phyloP scores from a whole-genome alignment of 2,113 vertebrate species.

The Emydocephalus ijimae region DNA sequence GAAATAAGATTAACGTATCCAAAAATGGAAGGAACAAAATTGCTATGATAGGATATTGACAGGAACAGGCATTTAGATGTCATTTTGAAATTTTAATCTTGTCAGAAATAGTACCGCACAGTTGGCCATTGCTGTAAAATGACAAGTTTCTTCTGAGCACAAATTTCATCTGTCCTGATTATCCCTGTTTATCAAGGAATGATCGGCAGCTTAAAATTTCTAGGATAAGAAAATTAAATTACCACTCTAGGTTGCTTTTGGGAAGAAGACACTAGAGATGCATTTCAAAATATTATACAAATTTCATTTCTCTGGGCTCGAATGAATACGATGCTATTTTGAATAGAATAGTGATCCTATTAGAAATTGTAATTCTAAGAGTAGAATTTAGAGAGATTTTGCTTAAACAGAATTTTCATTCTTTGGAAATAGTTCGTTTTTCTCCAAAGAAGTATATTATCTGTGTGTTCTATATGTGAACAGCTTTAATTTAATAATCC shows the following conservation, averaged over 20 bases:
- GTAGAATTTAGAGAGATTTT: neutral
- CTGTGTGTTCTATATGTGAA: neutral
- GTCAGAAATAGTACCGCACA: neutral
- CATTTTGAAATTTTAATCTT: neutral
- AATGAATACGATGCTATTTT: neutral
- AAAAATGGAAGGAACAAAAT: neutral
- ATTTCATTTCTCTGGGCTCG: neutral
- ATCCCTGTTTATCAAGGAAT: neutral
- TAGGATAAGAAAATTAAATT: neutral
- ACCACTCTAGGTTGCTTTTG: neutral
- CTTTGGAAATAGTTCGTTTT: neutral
- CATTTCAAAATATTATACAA: neutral
- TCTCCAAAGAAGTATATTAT: neutral
- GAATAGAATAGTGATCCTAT: no score
- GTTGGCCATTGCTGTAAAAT: neutral
- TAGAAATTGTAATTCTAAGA: neutral
- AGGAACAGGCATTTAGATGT: neutral
- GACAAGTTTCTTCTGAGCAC: neutral
- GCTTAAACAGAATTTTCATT: neutral
- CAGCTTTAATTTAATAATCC: neutral
- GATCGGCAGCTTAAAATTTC: neutral
- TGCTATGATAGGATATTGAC: neutral
- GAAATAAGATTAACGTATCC: neutral
- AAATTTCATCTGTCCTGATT: neutral
- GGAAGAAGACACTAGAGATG: rapidly evolving